Percentiles rank a stretch among this genome's conserved stretches.
Conservation (phyloP, 1,140 invertebrate genomes). For the Scaptomyza pallida region DNA sequence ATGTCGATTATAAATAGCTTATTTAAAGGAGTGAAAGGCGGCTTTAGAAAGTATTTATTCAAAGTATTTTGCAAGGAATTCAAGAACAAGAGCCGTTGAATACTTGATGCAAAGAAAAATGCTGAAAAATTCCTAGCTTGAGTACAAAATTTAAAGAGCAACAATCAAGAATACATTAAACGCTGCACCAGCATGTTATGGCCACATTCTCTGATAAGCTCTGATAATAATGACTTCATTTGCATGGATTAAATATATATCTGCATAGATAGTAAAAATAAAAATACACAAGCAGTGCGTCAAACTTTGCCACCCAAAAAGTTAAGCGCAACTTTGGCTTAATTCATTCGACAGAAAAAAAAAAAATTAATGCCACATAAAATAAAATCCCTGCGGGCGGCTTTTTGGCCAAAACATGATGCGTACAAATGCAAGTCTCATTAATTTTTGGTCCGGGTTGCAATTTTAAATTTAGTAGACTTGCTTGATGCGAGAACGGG, state of each 20-base stretch:
- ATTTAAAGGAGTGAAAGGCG: neutral
- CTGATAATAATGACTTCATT: neutral
- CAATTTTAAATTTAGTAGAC: conserved; percentile 73
- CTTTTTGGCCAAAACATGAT: conserved; percentile 16
- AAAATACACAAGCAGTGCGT: neutral
- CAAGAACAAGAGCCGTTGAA: too few relatives aligned
- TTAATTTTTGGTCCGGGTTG: conserved; percentile 71
- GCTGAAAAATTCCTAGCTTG: too few relatives aligned
- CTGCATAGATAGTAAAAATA: neutral
- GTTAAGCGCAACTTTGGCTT: conserved; percentile 8
- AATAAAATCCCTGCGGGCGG: conserved; percentile 7
- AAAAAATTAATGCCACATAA: conserved; percentile 18
- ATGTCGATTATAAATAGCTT: conserved; percentile 11
- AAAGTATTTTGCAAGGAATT: neutral
- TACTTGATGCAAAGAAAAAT: too few relatives aligned
- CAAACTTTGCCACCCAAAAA: neutral
- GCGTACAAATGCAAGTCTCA: conserved; percentile 68
- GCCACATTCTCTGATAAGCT: neutral
- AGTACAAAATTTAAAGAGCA: too few relatives aligned
- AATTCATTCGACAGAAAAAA: neutral
- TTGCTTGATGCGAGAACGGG: neutral
- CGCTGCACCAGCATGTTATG: too few relatives aligned
- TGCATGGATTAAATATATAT: conserved; percentile 4
- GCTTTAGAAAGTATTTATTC: neutral
- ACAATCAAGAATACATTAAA: too few relatives aligned